Evolutionary conservation across 2,888 invertebrate species (phyloP), one percentile per base, ranked within the genome.

Genomic region (Resseliella maxima): DNA sequence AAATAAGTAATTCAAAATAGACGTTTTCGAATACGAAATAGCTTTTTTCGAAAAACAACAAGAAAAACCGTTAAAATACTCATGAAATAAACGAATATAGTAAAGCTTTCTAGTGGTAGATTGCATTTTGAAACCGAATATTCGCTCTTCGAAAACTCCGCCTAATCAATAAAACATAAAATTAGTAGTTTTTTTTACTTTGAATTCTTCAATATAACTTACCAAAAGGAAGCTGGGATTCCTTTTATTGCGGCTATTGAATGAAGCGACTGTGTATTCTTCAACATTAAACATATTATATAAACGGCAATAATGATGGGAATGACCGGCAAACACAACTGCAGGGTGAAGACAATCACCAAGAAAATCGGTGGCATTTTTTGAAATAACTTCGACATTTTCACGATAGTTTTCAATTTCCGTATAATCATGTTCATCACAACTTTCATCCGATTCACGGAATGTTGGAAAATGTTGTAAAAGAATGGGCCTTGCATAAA

Each of bases 401-500:
- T 97, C 96, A 38, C 95, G 94, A 90, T 96, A 97, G 86, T 93
- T 92, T 86, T 93, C 93, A 86, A 93, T 92, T 86, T 94, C 93
- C 0, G 95, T 97, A 21, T 96, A 94, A 90, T 98, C 98, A 45
- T 94, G 93, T 88, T 95, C 96, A 36, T 93, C 93, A 90, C 99
- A 99, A 81, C 94, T 92, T 88, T 93, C 93, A 90, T 99, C 99
- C 0, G 97, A 98, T 89, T 94, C 93, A 87, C 99, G 93, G 91
- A 95, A 99, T 89, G 99, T 92, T 2, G 99, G 99, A 91, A 96
- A 99, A 92, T 99, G 99, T 95, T 99, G 93, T 87, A 95, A 93
- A 87, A 88, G 86, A 45, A 86, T 86, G 83, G 59, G 81, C 50
- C 87, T 87, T 59, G 59, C 18, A 54, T 24, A 86, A 36, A 85